Percentiles rank a stretch among this genome's conserved stretches.
These are phyloP conservation scores for Esox lucius DNA, from an alignment of 2,797 vertebrate species.

Conservation along the genomic window DNA sequence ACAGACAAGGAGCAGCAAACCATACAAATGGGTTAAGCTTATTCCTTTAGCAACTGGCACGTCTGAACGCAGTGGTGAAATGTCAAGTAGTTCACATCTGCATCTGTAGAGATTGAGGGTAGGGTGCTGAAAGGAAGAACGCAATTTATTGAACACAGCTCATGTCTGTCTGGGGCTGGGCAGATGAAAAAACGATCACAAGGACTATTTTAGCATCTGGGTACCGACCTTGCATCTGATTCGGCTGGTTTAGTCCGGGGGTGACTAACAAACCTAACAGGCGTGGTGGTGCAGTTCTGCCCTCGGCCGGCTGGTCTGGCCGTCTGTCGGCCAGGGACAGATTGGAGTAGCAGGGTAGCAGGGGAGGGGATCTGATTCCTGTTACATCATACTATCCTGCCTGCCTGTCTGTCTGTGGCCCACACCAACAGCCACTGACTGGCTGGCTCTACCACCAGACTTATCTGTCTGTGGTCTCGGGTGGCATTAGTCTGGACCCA, in stretches of 20 bases:
- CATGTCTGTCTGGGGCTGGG: conserved; percentile 72
- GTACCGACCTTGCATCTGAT: conserved; percentile 49
- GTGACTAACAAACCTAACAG: conserved; percentile 42
- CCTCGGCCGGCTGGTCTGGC: conserved; percentile 35
- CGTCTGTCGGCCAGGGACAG: conserved; percentile 21
- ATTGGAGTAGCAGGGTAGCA: conserved; percentile 15
- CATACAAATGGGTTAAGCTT: neutral
- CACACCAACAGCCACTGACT: conserved; percentile 55
- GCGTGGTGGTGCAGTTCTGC: conserved; percentile 30
- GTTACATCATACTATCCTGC: conserved; percentile 52
- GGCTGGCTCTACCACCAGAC: conserved; percentile 65
- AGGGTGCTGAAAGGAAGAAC: conserved; percentile 38
- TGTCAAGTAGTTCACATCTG: conserved; percentile 55
- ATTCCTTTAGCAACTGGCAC: neutral
- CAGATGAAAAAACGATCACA: conserved; percentile 73
- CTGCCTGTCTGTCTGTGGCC: conserved; percentile 4
- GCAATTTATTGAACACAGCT: conserved; percentile 64
- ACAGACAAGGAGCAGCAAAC: neutral
- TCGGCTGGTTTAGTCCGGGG: conserved; percentile 63
- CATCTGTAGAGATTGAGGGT: conserved; percentile 53
- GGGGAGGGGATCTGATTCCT: conserved; percentile 52
- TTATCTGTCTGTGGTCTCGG: conserved; percentile 74
- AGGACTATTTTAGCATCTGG: conserved; percentile 59
- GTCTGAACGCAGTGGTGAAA: conserved; percentile 42
- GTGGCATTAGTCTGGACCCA: conserved; percentile 68